These are phyloP conservation scores for Zelleria hepariella DNA, from an alignment of 2,888 invertebrate species.

Conservation along the genomic window DNA sequence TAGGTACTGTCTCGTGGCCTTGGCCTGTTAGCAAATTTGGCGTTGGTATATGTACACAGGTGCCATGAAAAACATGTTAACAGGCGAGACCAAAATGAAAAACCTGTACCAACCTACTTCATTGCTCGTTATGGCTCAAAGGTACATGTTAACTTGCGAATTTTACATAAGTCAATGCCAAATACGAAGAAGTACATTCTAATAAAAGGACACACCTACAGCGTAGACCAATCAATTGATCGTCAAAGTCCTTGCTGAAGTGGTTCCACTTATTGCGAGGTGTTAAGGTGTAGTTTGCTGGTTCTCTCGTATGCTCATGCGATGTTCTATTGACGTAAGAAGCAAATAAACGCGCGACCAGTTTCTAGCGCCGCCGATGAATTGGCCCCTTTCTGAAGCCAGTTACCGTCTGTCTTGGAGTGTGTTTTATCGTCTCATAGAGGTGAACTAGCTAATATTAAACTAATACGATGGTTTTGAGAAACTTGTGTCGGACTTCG, in stretches of 20 bases:
- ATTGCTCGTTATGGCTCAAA: no score
- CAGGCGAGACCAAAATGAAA: no score
- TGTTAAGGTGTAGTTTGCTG: slow-evolving; percentile 24
- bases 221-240: neutral
- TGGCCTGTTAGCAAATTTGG: no score
- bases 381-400: slow-evolving; percentile 25
- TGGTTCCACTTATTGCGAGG: neutral
- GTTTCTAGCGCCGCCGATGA: slow-evolving; percentile 32
- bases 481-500: slow-evolving; percentile 34
- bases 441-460: neutral
- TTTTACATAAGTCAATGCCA: neutral
- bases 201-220: slow-evolving; percentile 35
- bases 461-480: slow-evolving; percentile 34
- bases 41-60: no score
- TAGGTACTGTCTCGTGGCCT: no score
- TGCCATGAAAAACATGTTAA: no score
- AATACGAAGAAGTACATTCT: neutral
- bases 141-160: no score
- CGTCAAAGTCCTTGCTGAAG: neutral
- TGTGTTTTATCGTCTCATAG: slow-evolving; percentile 37
- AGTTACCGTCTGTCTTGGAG: slow-evolving; percentile 40
- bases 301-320: neutral
- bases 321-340: slow-evolving; percentile 14
- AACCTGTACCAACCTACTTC: no score
- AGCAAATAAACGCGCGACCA: slow-evolving; percentile 26